Percentiles rank a stretch among this genome's conserved stretches.
Conservation (phyloP, 2,888 invertebrate genomes). For the Drosophila basisetae region DNA sequence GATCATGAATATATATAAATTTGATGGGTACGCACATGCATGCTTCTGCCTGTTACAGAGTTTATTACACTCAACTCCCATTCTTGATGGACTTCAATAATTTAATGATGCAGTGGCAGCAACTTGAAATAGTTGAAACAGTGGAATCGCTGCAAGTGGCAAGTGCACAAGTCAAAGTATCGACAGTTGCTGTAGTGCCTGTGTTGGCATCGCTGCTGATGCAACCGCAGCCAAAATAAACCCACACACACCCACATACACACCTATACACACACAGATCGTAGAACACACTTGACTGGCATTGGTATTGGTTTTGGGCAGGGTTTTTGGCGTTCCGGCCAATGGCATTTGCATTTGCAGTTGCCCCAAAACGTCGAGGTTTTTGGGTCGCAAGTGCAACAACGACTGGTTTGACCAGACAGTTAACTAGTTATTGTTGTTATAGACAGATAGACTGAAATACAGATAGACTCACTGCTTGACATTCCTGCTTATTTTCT, state of each 20-base stretch:
- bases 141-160: background rate
- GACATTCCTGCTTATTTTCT: constrained; percentile 49
- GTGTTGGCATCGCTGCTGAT: constrained; percentile 36
- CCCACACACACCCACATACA: background rate
- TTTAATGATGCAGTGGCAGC: background rate
- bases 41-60: background rate
- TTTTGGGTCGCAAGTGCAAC: constrained; percentile 36
- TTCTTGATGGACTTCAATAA: background rate
- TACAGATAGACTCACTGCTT: background rate
- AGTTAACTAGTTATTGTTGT: constrained; percentile 53
- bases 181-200: constrained; percentile 31
- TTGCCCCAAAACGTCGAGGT: constrained; percentile 49
- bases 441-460: background rate
- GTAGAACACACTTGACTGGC: constrained; percentile 13
- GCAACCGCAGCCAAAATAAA: constrained; percentile 70
- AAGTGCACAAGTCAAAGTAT: constrained; percentile 37
- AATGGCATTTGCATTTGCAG: constrained; percentile 46
- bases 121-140: constrained; percentile 24
- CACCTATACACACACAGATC: constrained; percentile 4
- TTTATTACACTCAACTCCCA: background rate
- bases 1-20: background rate
- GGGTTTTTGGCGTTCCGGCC: constrained; percentile 27
- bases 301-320: constrained; percentile 38
- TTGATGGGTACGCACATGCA: background rate
- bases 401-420: constrained; percentile 28